A percentile compares a stretch with the other conserved stretches of the same genome.
These are phyloP conservation scores for Paramuricea clavata DNA, from an alignment of 92 coral and sea anemone genomes.

Conservation along the genomic window DNA sequence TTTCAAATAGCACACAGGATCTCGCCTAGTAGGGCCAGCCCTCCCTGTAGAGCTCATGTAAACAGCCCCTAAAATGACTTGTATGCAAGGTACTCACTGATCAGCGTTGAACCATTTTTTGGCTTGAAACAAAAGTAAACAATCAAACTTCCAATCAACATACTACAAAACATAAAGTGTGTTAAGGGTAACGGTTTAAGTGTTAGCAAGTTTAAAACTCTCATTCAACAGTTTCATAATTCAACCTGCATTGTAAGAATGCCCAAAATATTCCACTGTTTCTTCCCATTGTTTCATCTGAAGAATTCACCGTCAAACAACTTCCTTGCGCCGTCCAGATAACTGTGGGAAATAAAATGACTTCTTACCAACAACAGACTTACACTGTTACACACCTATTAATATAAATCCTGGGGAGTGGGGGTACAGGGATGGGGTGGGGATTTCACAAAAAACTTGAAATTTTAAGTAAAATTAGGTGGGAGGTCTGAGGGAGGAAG, in stretches of 20 bases:
- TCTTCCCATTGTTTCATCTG: conserved; percentile 88
- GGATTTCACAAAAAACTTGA: too few species aligned
- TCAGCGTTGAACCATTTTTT: conserved; percentile 11
- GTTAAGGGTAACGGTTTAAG: background rate
- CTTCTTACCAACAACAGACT: background rate
- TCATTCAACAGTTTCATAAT: background rate
- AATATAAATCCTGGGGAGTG: too few species aligned
- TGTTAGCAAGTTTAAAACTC: background rate
- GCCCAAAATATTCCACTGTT: conserved; percentile 99
- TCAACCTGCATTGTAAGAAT: conserved; percentile 90
- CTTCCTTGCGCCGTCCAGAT: conserved; percentile 99
- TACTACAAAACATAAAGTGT: background rate
- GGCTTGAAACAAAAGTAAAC: conserved; percentile 34
- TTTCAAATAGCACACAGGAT: too few species aligned
- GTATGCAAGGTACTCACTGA: conserved; percentile 10
- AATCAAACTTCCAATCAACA: conserved; percentile 33
- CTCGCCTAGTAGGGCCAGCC: too few species aligned
- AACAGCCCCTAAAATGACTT: background rate
- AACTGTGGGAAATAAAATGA: conserved; percentile 50
- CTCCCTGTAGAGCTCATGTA: too few species aligned
- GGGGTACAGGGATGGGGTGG: too few species aligned
- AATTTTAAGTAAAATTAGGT: too few species aligned
- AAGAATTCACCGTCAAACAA: conserved; percentile 91
- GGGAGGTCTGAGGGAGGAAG: too few species aligned
- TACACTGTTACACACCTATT: too few species aligned